Evolutionary conservation across 2,888 invertebrate genomes (phyloP).

Genomic region (Stomorhina lunata): DNA sequence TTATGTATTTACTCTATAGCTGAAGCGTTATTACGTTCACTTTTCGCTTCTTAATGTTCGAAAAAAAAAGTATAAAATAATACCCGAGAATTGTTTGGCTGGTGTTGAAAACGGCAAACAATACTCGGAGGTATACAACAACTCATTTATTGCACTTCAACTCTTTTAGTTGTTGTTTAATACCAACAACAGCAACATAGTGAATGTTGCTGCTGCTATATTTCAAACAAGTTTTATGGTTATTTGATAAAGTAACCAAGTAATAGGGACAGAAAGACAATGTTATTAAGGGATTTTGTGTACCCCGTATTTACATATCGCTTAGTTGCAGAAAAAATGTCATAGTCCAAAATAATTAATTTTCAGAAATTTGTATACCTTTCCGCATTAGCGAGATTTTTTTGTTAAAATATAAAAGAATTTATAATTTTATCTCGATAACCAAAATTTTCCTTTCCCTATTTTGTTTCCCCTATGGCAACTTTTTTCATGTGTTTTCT

Average conservation of each 20-base stretch:
- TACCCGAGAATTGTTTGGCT: constrained; percentile 2
- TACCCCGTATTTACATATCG: background rate
- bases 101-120: constrained; percentile 43
- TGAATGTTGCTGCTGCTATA: too few relatives aligned
- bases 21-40: constrained; percentile 7
- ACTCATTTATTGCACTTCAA: constrained; percentile 58
- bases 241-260: constrained; percentile 58
- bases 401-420: too few relatives aligned
- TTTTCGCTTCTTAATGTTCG: background rate
- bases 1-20: constrained; percentile 20
- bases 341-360: too few relatives aligned
- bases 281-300: constrained; percentile 50
- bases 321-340: too few relatives aligned
- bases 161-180: constrained; percentile 46
- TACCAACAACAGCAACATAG: constrained; percentile 23
- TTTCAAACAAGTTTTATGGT: constrained; percentile 51
- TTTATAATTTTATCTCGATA: too few relatives aligned
- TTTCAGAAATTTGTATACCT: too few relatives aligned
- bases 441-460: too few relatives aligned
- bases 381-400: too few relatives aligned
- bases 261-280: constrained; percentile 36
- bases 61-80: background rate
- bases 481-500: too few relatives aligned
- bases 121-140: constrained; percentile 58
- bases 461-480: too few relatives aligned